Percentiles rank a stretch among this genome's conserved stretches.
These are phyloP conservation scores for Laterallus jamaicensis DNA, from an alignment of 2,113 vertebrate species.

Conservation along the genomic window DNA sequence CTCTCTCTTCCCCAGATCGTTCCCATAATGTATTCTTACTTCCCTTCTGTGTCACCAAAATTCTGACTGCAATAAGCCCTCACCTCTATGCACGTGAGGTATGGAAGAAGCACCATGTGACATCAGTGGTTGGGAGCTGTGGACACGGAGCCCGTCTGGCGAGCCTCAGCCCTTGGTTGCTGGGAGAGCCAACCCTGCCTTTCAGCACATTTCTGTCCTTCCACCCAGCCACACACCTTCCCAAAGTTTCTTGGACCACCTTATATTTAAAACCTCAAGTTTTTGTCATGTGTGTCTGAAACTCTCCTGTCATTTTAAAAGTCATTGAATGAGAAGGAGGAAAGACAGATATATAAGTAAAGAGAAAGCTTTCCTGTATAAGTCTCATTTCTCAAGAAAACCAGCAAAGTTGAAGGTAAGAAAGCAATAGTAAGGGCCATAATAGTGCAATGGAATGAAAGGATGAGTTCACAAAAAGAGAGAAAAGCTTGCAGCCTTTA, in stretches of 20 bases:
- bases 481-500: not conserved
- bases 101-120: not conserved
- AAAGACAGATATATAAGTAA: not conserved
- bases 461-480: not conserved
- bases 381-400: not conserved
- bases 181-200: not conserved
- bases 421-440: not conserved
- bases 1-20: not conserved
- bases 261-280: not conserved
- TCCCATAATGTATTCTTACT: not conserved
- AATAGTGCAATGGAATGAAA: not conserved
- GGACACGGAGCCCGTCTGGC: not conserved
- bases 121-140: not conserved
- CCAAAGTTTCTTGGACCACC: not conserved
- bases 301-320: not conserved
- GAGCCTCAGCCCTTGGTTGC: not conserved
- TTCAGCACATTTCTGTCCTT: not conserved
- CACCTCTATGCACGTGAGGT: accelerated
- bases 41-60: not conserved
- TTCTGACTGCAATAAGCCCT: not conserved
- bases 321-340: not conserved
- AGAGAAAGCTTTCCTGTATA: not conserved
- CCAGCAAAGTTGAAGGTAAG: not conserved
- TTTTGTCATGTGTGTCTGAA: not conserved
- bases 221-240: not conserved